phyloP scores from a whole-genome alignment of 2,113 vertebrate species.

The Climacteris rufus region DNA sequence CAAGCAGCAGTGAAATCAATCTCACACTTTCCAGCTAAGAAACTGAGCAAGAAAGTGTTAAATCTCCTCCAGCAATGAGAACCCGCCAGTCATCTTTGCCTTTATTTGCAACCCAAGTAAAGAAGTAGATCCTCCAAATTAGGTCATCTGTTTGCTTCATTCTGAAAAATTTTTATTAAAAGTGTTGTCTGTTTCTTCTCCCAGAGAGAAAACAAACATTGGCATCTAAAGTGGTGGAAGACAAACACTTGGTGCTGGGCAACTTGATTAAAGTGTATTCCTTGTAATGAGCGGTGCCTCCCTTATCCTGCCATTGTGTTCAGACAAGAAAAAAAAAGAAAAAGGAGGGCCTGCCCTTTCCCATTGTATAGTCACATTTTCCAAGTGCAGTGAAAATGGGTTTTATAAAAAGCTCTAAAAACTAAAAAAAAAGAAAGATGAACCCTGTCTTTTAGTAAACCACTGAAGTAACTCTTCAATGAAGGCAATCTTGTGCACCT shows the following conservation, averaged over 20 bases:
- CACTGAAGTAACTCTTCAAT: not conserved
- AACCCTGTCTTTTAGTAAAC: constrained; percentile 2
- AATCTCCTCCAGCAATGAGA: not conserved
- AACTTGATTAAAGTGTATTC: constrained; percentile 58
- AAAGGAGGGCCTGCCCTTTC: constrained; percentile 32
- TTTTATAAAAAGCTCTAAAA: not conserved
- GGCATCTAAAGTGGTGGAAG: constrained; percentile 21
- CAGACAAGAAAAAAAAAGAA: not conserved
- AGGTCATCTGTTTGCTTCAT: constrained; percentile 13
- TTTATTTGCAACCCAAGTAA: not conserved
- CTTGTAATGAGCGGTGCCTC: constrained; percentile 48
- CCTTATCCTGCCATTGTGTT: constrained; percentile 71
- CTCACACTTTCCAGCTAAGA: not conserved
- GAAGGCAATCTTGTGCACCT: not conserved
- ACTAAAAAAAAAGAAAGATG: not conserved
- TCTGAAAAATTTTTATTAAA: constrained; percentile 38
- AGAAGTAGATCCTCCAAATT: not conserved
- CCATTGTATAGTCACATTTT: constrained; percentile 56
- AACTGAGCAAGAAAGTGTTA: constrained; percentile 20
- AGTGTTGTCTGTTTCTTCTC: constrained; percentile 21
- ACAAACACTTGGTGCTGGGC: constrained; percentile 29
- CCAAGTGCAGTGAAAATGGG: constrained; percentile 39
- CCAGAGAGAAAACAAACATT: constrained; percentile 49
- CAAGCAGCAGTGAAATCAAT: not conserved
- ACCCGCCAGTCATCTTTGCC: not conserved